These are phyloP conservation scores for Cryptophagus acutangulus DNA, from an alignment of 2,888 invertebrate species.

Conservation along the genomic window DNA sequence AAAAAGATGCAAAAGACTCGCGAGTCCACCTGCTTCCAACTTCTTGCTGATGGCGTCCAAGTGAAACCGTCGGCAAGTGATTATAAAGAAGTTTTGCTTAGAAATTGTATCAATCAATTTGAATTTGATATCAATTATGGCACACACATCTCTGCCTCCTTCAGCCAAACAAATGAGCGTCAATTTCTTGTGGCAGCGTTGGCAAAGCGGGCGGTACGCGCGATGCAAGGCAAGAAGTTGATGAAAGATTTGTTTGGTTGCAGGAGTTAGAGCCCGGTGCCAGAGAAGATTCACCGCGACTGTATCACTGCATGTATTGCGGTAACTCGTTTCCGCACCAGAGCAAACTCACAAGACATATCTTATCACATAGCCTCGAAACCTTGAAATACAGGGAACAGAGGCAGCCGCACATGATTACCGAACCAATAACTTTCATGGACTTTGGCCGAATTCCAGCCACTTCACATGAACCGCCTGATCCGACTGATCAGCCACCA, in stretches of 20 bases:
- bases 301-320: slow-evolving; percentile 85
- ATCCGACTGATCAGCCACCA: slow-evolving; percentile 52
- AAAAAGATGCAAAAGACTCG: slow-evolving; percentile 6
- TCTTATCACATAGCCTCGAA: slow-evolving; percentile 83
- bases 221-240: slow-evolving; percentile 73
- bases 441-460: slow-evolving; percentile 42
- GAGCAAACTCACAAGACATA: slow-evolving; percentile 86
- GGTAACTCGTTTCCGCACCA: slow-evolving; percentile 83
- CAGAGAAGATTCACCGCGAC: slow-evolving; percentile 47
- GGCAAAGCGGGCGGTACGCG: slow-evolving; percentile 3
- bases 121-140: no score
- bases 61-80: neutral
- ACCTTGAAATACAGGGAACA: slow-evolving; percentile 79
- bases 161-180: slow-evolving; percentile 76
- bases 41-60: slow-evolving; percentile 6
- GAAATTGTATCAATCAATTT: neutral
- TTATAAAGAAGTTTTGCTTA: neutral
- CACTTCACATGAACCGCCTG: slow-evolving; percentile 45
- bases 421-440: slow-evolving; percentile 41
- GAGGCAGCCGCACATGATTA: slow-evolving; percentile 51
- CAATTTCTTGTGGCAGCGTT: slow-evolving; percentile 67
- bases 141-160: slow-evolving; percentile 36
- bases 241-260: slow-evolving; percentile 81
- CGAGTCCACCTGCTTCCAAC: neutral
- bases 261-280: slow-evolving; percentile 64